Base-by-base conservation (phyloP, 2,888 invertebrate genomes). In the Myathropa florea region DNA sequence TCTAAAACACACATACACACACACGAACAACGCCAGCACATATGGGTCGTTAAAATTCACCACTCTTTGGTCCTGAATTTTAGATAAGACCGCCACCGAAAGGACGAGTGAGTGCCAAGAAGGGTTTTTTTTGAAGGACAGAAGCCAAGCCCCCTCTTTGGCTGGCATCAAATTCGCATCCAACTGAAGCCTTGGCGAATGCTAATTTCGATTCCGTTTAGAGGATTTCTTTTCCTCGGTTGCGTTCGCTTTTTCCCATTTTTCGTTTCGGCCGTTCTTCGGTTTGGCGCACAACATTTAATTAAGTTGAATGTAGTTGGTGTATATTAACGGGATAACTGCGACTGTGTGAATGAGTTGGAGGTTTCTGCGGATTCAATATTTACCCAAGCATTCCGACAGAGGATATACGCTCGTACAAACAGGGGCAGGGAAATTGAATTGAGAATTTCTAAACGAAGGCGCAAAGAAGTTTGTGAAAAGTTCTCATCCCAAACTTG, bases 1-100 rank as follows among this genome's bases (percentile, higher is more conserved):
- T 71, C 21, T 60, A 12, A 10, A 10, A 6, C 18, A 60, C 59
- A 18, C 46, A 18, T 7, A 18, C 18, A 39, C n/a, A n/a, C 14
- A 46, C 39, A n/a, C 39, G n/a, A 6, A 39, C 39, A 39, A 7
- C 4, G 9, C 33, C 33, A 2, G 33, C 33, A 33, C 67, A 55
- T 59, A 55, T 36, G 75, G 63, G 60, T 79, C 79, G 79, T 79
- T 79, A 75, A 83, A 79, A 70, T 18, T 53, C 33, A 10, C 30
- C 60, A 67, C 18, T 60, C 39, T 57, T 67, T 61, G 59, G 60
- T 28, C 60, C 24, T 77, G 18, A 12, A 46, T 64, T 36, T 3
- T n/a, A 36, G 36, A 64, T 39, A 64, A 64, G 18, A 18, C 28
- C 21, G 28, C 0, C 10, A 36, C 36, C 12, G 61, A 12, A 55